These are phyloP conservation scores for Drosophila helvetica DNA, from an alignment of 2,888 invertebrate genomes.

Conservation along the genomic window DNA sequence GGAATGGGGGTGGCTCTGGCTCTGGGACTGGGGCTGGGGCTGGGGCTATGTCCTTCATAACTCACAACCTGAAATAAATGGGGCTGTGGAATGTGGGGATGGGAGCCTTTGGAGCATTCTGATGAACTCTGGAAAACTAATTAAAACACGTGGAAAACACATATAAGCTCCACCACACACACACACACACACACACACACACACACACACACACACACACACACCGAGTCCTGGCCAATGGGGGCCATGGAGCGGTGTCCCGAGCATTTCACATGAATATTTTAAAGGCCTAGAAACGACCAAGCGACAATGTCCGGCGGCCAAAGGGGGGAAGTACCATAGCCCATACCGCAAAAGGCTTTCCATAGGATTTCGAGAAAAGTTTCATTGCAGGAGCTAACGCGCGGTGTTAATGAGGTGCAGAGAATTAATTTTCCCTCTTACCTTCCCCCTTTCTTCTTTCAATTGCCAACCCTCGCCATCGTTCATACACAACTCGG, in stretches of 20 bases:
- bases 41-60: conserved; percentile 35
- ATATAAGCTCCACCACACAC: conserved; percentile 29
- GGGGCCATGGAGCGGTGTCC: conserved; percentile 22
- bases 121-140: conserved; percentile 77
- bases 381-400: too few relatives aligned
- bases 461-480: neutral
- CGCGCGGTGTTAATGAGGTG: too few relatives aligned
- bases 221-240: neutral
- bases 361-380: too few relatives aligned
- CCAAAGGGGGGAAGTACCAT: neutral
- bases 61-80: conserved; percentile 47
- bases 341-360: too few relatives aligned
- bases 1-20: conserved; percentile 2
- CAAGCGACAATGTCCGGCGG: neutral
- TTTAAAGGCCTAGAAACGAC: conserved; percentile 44
- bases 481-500: neutral
- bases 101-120: conserved; percentile 24
- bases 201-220: conserved; percentile 1
- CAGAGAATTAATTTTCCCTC: too few relatives aligned
- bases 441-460: neutral
- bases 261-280: conserved; percentile 53
- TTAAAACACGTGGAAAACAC: conserved; percentile 72
- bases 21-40: neutral
- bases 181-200: conserved; percentile 17
- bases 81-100: conserved; percentile 4